These are phyloP conservation scores for Melinopterus prodromus DNA, from an alignment of 2,888 invertebrate species.

Conservation along the genomic window DNA sequence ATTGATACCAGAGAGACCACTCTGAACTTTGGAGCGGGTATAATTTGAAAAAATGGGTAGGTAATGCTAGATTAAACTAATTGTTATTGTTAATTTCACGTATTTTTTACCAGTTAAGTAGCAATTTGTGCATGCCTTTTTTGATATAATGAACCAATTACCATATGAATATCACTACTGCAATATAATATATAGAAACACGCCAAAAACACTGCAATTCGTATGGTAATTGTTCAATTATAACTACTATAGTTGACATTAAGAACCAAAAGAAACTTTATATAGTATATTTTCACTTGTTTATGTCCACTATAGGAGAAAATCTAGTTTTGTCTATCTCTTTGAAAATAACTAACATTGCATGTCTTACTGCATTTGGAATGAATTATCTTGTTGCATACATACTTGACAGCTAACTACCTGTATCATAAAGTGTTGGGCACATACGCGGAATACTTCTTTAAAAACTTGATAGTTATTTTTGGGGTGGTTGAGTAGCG, in stretches of 20 bases:
- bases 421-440: slow-evolving; percentile 4
- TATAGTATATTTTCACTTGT: no score
- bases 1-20: no score
- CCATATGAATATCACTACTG: neutral
- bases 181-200: neutral
- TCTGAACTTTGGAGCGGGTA: no score
- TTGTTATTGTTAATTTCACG: neutral
- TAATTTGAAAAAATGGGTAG: no score
- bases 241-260: neutral
- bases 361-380: neutral
- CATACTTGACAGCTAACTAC: slow-evolving; percentile 4
- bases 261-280: neutral
- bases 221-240: neutral
- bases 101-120: slow-evolving; percentile 21
- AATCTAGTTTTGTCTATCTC: neutral
- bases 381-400: neutral
- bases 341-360: neutral
- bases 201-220: neutral
- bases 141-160: slow-evolving; percentile 13
- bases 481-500: neutral
- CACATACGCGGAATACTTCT: neutral
- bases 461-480: neutral
- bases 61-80: neutral
- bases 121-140: slow-evolving; percentile 34
- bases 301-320: neutral